Percentiles rank a stretch among this genome's conserved stretches.
These are phyloP conservation scores for Simalia tracyae DNA, from an alignment of 2,797 vertebrate genomes.

Conservation along the genomic window DNA sequence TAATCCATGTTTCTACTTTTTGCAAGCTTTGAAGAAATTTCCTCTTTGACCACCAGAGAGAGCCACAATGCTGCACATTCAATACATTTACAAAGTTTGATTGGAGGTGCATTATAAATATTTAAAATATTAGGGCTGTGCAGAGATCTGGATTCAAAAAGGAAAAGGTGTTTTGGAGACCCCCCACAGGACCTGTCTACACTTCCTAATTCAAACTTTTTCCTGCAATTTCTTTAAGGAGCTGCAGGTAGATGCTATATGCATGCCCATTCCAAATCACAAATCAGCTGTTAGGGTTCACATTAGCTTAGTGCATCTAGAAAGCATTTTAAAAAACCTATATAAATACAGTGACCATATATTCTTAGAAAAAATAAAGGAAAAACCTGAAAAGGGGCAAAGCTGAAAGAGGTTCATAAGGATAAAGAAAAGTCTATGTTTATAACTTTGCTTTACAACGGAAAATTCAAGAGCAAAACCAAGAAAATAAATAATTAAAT, in stretches of 20 bases:
- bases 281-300: neutral
- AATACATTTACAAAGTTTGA: neutral
- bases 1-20: neutral
- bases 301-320: neutral
- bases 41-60: conserved; percentile 57
- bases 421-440: neutral
- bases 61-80: conserved; percentile 14
- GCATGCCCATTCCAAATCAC: neutral
- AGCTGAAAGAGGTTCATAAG: neutral
- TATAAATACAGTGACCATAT: neutral
- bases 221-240: neutral
- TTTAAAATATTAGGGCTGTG: neutral
- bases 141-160: neutral
- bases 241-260: neutral
- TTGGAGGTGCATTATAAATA: neutral
- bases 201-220: neutral
- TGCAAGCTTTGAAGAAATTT: neutral
- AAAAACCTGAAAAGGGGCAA: neutral
- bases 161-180: neutral
- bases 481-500: neutral
- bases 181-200: neutral
- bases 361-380: neutral
- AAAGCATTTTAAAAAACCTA: neutral
- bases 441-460: neutral
- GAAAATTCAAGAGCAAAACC: neutral